Evolutionary conservation across 2,113 vertebrate genomes (phyloP), one percentile per base, ranked within the genome.

Genomic region (Rhinoderma darwinii): DNA sequence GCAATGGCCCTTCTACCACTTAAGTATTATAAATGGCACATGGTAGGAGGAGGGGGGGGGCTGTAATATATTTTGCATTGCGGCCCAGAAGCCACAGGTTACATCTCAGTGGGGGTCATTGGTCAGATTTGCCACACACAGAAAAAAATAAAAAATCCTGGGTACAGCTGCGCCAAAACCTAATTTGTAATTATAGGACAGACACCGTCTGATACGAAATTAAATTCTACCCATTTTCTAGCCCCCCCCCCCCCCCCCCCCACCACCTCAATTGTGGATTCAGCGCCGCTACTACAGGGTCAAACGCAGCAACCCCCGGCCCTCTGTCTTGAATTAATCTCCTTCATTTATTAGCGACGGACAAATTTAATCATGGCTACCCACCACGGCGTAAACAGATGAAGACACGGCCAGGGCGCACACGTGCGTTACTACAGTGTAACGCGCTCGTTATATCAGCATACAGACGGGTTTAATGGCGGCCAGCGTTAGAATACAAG

Each of bases 171-270:
- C 30, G 72, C 37, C 72, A 84, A 43, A 51, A 32, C 72, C 72
- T 63, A 76, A 76, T 84, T 63, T 43, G 51, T 76, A 76, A 84
- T 84, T 75, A 76, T 76, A 63, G 83, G 83, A 76, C 59, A n/a
- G 50, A 41, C n/a, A 25, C 35, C 59, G 27, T 14, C 22, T n/a
- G 32, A 44, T 44, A 39, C 11, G 3, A 84, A 84, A 84, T 84
- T 76, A 76, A 51, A 84, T 70, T 68, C 22, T 76, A 27, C 51
- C 56, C 70, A 32, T 44, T 83, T 76, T 54, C n/a, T 63, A 63
- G 7, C 25, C 2, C 37, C 68, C 35, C n/a, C 30, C 37, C 27
- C 68, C 47, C 27, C 68, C 47, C 56, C 22, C 15, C 51, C 6
- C 43, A 25, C 80, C 12, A 50, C 41, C n/a, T 32, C 43, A 82